Evolutionary conservation across 2,888 invertebrate species (phyloP), one percentile per base, ranked within the genome.

Genomic region (Steinernema carpocapsae): DNA sequence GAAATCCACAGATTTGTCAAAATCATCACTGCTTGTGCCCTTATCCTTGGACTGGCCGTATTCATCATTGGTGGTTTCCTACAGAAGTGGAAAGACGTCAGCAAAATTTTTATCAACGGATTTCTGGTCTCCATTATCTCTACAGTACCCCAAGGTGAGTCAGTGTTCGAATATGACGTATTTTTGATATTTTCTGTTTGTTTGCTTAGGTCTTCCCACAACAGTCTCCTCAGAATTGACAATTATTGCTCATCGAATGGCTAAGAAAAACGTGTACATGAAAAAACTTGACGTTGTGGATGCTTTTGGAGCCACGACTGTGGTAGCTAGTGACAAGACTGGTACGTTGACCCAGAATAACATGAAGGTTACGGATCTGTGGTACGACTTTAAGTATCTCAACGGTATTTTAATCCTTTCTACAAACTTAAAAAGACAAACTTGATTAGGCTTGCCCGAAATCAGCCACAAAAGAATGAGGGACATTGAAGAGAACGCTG

Each of bases 1-100:
- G 82, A 84, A 74, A 80, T 83, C 70, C 76, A 79, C 73, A 70
- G 79, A 64, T 84, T 83, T 74, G 83, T 84, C 64, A 76, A 78
- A 17, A 81, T 84, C 75, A 78, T 84, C 74, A 82, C 80, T 7
- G 75, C 83, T 19, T 74, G 80, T 75, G 83, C 83, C n/a, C 74
- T 80, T 37, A 73, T 77, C 59, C 76, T 83, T 72, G 83, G 80
- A 14, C 76, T 77, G 22, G 71, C 79, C 24, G 79, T 83, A 26
- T 83, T 84, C 74, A 71, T 78, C 0, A 77, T 80, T 71, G 83
- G 83, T 19, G 75, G 80, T 19, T 75, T 81, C 71, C 78, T 82
- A 29, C 79, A 79, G 70, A 74, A 79, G n/a, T 80, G 80, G 74
- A 76, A 77, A 26, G 76, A 84, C 48, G 76, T 83, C 37, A 73